Base-by-base conservation (phyloP, 2,888 invertebrate species). In the Ecliptopera silaceata region DNA sequence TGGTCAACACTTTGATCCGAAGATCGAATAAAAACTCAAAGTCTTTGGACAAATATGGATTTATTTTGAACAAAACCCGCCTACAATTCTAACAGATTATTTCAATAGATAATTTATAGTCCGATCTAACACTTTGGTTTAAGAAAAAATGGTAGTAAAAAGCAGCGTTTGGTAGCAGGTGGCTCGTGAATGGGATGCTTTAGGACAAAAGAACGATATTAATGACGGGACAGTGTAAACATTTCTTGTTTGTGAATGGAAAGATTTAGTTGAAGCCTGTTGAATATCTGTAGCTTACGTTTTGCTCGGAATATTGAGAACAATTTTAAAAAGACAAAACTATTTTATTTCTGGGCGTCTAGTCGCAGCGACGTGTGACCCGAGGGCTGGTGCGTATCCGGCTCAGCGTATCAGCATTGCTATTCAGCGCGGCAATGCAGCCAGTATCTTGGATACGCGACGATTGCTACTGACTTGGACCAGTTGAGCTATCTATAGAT, bases 101-200 rank as follows among this genome's bases (percentile, higher is more conserved):
- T 68, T 85, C 79, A 86, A 88, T 82, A 72, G 79, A 79, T 77
- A 87, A 88, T 89, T 88, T 88, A 89, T 90, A 75, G 80, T 61
- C 64, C 60, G 63, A 66, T 67, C 63, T 71, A 71, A 75, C 68
- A 69, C 68, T 71, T 70, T 72, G 62, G 65, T 3, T 49, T 48
- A 49, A 68, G 71, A 75, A 76, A 77, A 72, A 18, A 26, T 50
- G 11, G 3, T 57, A 48, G 22, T 61, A 62, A 50, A 61, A 57
- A 55, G 55, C 42, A 38, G 39, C 39, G 34, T 32, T 46, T 36
- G 44, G 46, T 49, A 45, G 59, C 74, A 75, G 71, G 70, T 71
- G 69, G 49, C 46, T 50, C 58, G 56, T 61, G 72, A 72, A 72
- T 71, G 66, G 70, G 54, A 59, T 10, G 56, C 58, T 62, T 59